Base-by-base conservation (phyloP, 2,888 invertebrate genomes). In the Athetis lepigone region DNA sequence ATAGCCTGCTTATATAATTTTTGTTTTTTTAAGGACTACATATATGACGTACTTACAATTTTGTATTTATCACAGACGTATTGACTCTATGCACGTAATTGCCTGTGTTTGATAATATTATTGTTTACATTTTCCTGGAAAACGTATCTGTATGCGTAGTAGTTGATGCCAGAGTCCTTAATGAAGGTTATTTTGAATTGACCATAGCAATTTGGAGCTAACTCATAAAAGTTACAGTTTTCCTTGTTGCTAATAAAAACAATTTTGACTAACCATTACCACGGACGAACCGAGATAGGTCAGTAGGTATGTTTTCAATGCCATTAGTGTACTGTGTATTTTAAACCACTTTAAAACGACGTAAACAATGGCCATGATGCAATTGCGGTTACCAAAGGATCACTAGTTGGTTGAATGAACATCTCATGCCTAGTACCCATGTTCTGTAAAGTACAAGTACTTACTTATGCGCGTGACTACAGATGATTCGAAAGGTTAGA, bases 361-460 rank as follows among this genome's bases (percentile, higher is more conserved):
- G 42, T 46, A 43, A 58, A 62, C 18, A 52, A 47, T 43, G 59
- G 33, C 36, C 1, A 61, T 78, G 63, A 70, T 58, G 57, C 58
- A 55, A 52, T 79, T 77, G 75, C 72, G 81, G 82, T 78, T 76
- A 64, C 49, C 7, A 9, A 45, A 29, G 27, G 57, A 52, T 60
- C 33, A 62, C 2, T 47, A n/a, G 37, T 40, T 49, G 27, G 40
- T 19, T 60, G 40, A 70, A 75, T 58, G 43, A 47, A 57, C 16
- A n/a, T 75, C 43, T 70, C 19, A n/a, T 19, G 13, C 37, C 13
- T 49, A 68, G 47, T 52, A 46, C 18, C 4, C 19, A 42, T 7
- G 13, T 9, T 27, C 29, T 33, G 33, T 13, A 36, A 27, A 27
- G 2, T 11, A 29, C 18, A 46, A 11, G 7, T 16, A 23, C 21